Percentiles rank a stretch among this genome's conserved stretches.
These are phyloP conservation scores for Eudemis profundana DNA, from an alignment of 2,888 invertebrate genomes.

Conservation along the genomic window DNA sequence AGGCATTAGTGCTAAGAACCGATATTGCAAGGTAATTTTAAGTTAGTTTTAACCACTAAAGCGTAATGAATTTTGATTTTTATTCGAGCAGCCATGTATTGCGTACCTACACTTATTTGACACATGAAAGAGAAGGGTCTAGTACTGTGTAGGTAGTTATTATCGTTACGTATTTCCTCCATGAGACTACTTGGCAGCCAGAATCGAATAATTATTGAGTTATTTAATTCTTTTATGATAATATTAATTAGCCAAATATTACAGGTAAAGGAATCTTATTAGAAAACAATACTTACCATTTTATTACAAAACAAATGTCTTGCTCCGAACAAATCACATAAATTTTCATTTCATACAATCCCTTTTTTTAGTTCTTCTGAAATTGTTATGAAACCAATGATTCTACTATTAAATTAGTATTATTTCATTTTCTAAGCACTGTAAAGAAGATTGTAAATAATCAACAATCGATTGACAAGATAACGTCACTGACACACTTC, in stretches of 20 bases:
- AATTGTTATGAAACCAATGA: neutral
- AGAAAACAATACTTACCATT: neutral
- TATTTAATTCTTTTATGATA: neutral
- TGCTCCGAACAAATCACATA: neutral
- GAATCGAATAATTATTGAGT: neutral
- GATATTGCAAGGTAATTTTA: no score
- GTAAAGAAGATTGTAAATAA: neutral
- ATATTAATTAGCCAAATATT: neutral
- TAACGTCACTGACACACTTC: neutral
- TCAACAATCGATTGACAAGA: neutral
- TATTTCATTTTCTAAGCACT: neutral
- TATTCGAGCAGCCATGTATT: constrained; percentile 2
- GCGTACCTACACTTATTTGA: constrained; percentile 5
- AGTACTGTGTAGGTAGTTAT: constrained; percentile 4
- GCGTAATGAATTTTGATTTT: neutral
- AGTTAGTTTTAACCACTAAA: neutral
- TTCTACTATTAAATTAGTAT: neutral
- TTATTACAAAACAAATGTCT: neutral
- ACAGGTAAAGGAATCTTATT: neutral
- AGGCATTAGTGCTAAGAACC: no score
- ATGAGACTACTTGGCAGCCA: neutral
- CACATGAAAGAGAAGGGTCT: neutral
- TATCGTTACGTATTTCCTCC: constrained; percentile 6
- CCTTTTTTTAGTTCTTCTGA: neutral
- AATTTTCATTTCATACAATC: neutral